Conservation (phyloP, 2,797 vertebrate genomes). For the Garrulus glandarius region DNA sequence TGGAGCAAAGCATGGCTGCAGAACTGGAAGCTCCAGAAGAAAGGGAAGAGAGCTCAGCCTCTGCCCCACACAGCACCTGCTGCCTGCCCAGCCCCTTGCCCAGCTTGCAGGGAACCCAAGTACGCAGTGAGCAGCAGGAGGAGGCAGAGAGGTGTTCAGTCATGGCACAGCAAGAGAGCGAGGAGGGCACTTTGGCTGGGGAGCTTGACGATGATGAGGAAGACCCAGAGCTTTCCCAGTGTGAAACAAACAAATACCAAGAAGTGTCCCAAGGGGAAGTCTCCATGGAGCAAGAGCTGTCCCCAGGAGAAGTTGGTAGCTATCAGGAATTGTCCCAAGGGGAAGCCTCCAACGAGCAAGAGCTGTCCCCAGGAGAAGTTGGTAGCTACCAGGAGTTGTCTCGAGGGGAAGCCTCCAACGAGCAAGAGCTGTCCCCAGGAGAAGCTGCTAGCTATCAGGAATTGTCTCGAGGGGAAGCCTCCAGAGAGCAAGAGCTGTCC, state of each 20-base stretch:
- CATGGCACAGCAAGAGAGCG: not conserved
- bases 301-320: not conserved
- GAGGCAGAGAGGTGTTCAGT: not conserved
- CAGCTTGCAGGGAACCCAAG: not conserved
- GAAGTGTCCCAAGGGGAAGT: not conserved
- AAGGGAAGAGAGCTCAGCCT: accelerated
- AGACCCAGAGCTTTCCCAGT: not conserved
- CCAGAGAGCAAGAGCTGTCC: not conserved
- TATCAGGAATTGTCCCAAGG: not conserved
- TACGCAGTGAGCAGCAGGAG: not conserved
- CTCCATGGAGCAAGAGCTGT: not conserved
- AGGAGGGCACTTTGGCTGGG: not conserved
- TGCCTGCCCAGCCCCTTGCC: not conserved
- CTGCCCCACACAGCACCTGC: not conserved
- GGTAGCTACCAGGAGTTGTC: not conserved
- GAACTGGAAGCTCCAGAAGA: not conserved
- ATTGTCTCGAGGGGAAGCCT: not conserved
- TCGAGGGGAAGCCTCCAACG: accelerated
- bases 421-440: not conserved
- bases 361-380: not conserved
- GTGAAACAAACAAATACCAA: not conserved
- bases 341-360: accelerated
- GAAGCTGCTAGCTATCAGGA: not conserved
- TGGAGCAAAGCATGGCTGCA: not conserved
- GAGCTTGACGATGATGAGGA: accelerated